Percentiles rank a stretch among this genome's conserved stretches.
phyloP scores from a whole-genome alignment of 2,888 invertebrate species.

The Xylota sylvarum region DNA sequence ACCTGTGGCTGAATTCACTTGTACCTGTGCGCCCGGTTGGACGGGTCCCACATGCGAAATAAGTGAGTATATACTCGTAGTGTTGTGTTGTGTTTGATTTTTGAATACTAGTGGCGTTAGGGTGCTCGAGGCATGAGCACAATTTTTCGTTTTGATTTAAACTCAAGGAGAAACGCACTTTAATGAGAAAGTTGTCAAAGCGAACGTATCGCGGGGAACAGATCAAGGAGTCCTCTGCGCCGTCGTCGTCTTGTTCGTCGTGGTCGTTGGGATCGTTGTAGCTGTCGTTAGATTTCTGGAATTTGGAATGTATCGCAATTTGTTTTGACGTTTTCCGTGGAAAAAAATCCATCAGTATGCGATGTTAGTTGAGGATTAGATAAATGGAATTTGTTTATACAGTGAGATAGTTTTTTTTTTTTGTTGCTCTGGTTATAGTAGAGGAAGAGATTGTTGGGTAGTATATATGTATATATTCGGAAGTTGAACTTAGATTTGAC shows the following conservation, averaged over 20 bases:
- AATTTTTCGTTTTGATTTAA: slow-evolving; percentile 78
- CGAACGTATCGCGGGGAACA: slow-evolving; percentile 57
- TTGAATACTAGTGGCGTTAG: slow-evolving; percentile 73
- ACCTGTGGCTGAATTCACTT: slow-evolving; percentile 87
- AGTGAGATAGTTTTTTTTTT: slow-evolving; percentile 27
- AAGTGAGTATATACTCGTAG: slow-evolving; percentile 85
- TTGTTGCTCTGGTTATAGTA: slow-evolving; percentile 9
- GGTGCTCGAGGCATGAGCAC: slow-evolving; percentile 75
- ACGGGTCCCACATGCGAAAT: slow-evolving; percentile 92
- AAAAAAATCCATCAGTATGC: slow-evolving; percentile 45
- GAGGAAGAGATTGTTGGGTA: background rate
- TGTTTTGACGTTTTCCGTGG: slow-evolving; percentile 72
- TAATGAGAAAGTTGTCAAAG: slow-evolving; percentile 77
- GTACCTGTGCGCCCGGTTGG: slow-evolving; percentile 94
- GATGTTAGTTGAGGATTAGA: slow-evolving; percentile 69
- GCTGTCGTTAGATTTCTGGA: slow-evolving; percentile 57
- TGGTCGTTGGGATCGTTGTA: slow-evolving; percentile 20
- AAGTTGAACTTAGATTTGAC: no score
- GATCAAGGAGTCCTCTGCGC: slow-evolving; percentile 75
- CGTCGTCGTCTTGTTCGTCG: slow-evolving; percentile 50
- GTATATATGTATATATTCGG: background rate
- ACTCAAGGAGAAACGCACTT: slow-evolving; percentile 74
- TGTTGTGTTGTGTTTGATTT: slow-evolving; percentile 49
- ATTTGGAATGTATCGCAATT: slow-evolving; percentile 74
- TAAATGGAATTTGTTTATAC: slow-evolving; percentile 58